Conservation (phyloP, 2,113 vertebrate genomes). For the Meriones unguiculatus region DNA sequence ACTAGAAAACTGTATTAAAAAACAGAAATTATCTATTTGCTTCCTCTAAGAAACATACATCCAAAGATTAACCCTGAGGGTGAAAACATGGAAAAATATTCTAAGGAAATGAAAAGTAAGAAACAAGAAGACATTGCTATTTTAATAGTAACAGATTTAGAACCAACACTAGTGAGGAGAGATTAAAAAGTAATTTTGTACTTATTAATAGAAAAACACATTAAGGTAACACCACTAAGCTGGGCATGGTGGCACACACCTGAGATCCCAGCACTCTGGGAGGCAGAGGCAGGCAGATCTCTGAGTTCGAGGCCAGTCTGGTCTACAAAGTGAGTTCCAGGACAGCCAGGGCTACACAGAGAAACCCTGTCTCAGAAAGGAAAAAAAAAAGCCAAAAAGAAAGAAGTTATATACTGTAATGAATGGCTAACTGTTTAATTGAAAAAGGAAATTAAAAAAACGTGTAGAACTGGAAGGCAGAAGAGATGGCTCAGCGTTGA, state of each 20-base stretch:
- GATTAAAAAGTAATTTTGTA: background rate
- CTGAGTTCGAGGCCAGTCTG: background rate
- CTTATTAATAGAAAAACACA: background rate
- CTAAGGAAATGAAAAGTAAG: background rate
- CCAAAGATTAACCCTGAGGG: background rate
- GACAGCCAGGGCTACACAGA: background rate
- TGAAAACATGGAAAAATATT: background rate
- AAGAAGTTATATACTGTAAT: too few species aligned
- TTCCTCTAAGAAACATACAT: background rate
- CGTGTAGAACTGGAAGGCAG: background rate
- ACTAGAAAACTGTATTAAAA: background rate
- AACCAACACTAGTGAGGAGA: background rate
- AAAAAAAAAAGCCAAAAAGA: too few species aligned
- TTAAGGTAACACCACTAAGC: background rate
- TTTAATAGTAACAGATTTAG: background rate
- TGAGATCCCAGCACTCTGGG: too few species aligned
- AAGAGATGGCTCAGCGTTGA: background rate
- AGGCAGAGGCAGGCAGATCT: background rate
- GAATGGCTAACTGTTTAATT: too few species aligned
- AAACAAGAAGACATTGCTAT: background rate
- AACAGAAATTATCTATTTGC: background rate
- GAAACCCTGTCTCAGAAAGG: background rate
- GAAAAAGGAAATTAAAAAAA: background rate
- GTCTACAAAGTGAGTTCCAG: background rate
- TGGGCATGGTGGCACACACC: too few species aligned